Percentiles rank a stretch among this genome's conserved stretches.
These are phyloP conservation scores for Piliocolobus tephrosceles DNA, from an alignment of 2,113 vertebrate genomes.

Conservation along the genomic window DNA sequence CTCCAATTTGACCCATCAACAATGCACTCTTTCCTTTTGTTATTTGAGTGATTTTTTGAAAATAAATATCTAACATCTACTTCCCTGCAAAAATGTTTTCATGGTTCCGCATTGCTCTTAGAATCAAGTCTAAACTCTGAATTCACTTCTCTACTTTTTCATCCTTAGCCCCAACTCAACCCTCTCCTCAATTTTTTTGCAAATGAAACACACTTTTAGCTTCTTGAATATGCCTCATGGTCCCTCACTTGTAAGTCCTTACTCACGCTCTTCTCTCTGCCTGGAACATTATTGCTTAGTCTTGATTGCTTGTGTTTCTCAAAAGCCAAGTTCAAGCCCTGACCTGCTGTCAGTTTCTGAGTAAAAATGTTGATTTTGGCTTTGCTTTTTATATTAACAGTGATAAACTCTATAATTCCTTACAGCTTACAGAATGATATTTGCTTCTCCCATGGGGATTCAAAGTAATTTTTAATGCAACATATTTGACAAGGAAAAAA, in stretches of 20 bases:
- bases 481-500: slow-evolving; percentile 55
- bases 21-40: not conserved
- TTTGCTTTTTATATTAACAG: slow-evolving; percentile 71
- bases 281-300: slow-evolving; percentile 39
- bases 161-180: not conserved
- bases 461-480: slow-evolving; percentile 69
- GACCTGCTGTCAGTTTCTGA: slow-evolving; percentile 75
- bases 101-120: not conserved
- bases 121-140: not conserved
- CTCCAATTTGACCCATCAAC: not conserved
- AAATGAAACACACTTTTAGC: not conserved
- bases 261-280: not conserved
- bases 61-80: slow-evolving; percentile 6
- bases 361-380: slow-evolving; percentile 79
- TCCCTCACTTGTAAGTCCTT: slow-evolving; percentile 31
- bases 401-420: slow-evolving; percentile 73
- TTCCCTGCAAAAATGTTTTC: not conserved
- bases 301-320: slow-evolving; percentile 67
- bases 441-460: slow-evolving; percentile 60
- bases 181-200: slow-evolving; percentile 15
- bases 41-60: not conserved
- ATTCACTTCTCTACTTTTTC: not conserved
- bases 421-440: slow-evolving; percentile 71
- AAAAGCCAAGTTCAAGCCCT: slow-evolving; percentile 69
- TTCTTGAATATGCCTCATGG: not conserved